Percentiles rank a stretch among this genome's conserved stretches.
Evolutionary conservation across 2,797 vertebrate genomes (phyloP).

Genomic region (Tadarida brasiliensis): DNA sequence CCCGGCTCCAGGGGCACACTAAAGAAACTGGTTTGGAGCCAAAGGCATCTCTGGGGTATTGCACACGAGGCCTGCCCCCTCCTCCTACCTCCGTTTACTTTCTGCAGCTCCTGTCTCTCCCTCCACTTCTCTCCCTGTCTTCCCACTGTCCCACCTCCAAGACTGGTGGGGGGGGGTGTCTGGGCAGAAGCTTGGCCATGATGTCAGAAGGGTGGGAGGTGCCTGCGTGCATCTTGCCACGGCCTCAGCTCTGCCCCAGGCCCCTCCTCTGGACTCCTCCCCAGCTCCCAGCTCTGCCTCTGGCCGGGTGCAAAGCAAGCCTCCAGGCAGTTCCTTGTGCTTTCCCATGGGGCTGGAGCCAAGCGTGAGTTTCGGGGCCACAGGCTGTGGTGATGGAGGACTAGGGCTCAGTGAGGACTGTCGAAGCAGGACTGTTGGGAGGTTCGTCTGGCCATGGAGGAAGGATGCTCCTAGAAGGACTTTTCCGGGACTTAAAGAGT

Average conservation of each 20-base stretch:
- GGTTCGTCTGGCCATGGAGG: not conserved
- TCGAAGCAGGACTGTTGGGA: not conserved
- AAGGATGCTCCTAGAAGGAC: not conserved
- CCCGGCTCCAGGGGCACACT: constrained; percentile 5
- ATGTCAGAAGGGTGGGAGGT: not conserved
- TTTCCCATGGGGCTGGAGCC: not conserved
- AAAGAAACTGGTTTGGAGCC: constrained; percentile 50
- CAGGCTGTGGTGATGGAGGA: not conserved
- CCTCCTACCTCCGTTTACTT: not conserved
- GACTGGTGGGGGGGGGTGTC: not conserved
- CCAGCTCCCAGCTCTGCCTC: not conserved
- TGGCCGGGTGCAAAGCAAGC: not conserved
- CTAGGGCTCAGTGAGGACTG: not conserved
- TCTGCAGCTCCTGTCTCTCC: not conserved
- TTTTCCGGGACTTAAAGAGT: not conserved
- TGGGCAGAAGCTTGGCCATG: not conserved
- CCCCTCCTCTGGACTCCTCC: not conserved
- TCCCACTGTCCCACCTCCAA: not conserved
- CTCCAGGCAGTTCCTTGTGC: not conserved
- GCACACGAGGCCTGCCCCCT: not conserved
- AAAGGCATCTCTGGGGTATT: not conserved
- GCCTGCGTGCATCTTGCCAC: not conserved
- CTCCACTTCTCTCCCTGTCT: not conserved
- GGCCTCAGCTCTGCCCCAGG: not conserved
- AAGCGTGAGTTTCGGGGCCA: not conserved